These are phyloP conservation scores for Gavialis gangeticus DNA, from an alignment of 2,113 vertebrate genomes.

Conservation along the genomic window DNA sequence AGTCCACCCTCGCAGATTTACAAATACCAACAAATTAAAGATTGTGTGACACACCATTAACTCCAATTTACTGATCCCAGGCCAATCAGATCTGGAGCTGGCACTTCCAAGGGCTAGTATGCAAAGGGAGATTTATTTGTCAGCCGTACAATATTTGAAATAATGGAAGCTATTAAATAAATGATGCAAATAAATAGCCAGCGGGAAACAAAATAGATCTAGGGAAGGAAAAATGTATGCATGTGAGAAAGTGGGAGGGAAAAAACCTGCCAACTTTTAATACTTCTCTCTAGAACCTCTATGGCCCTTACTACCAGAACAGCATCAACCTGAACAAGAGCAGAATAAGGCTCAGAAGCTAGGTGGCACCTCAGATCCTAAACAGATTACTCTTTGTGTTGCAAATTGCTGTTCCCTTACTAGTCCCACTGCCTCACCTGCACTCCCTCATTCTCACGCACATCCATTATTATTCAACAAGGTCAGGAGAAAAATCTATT, in stretches of 20 bases:
- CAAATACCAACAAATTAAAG: neutral
- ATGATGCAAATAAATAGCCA: conserved; percentile 9
- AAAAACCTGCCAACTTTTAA: no score
- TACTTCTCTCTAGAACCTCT: neutral
- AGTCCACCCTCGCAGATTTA: neutral
- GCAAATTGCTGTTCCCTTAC: rapidly evolving
- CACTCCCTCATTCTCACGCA: neutral
- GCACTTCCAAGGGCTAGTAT: neutral
- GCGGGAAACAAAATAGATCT: neutral
- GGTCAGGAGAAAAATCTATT: neutral
- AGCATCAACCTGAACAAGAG: neutral
- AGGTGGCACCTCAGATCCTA: neutral
- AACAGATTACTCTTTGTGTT: neutral
- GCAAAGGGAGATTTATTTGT: neutral
- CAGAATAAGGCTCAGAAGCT: neutral
- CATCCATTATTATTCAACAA: neutral
- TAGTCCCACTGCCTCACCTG: neutral
- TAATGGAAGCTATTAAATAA: neutral
- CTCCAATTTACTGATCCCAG: neutral
- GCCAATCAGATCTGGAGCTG: neutral
- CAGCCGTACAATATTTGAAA: neutral
- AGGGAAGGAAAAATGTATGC: neutral
- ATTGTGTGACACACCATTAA: neutral
- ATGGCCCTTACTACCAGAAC: neutral
- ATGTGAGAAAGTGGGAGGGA: no score